Evolutionary conservation across 2,888 invertebrate species (phyloP).

Genomic region (Frankliniella fusca): DNA sequence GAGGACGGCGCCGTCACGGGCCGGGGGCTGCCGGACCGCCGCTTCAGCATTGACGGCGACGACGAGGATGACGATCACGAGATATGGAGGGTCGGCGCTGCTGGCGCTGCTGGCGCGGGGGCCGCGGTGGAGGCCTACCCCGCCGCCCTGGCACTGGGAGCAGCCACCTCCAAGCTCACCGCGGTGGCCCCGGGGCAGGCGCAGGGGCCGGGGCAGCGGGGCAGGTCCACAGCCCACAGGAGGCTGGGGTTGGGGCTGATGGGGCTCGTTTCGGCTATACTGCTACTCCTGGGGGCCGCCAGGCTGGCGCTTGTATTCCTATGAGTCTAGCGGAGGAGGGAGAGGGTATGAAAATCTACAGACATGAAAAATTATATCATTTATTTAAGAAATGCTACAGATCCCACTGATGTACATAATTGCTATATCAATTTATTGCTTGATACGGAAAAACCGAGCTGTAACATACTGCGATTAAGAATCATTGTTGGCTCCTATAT

Average conservation of each 20-base stretch:
- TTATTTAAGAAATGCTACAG: constrained; percentile 10
- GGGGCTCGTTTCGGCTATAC: neutral
- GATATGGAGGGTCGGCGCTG: neutral
- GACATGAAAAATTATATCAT: neutral
- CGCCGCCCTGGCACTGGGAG: too few species aligned
- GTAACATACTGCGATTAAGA: too few species aligned
- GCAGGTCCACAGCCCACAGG: neutral
- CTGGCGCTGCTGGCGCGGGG: neutral
- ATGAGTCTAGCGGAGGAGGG: neutral
- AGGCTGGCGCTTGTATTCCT: neutral
- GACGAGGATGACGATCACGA: neutral
- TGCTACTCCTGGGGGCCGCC: neutral
- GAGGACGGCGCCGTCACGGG: neutral
- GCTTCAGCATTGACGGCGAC: constrained; percentile 19
- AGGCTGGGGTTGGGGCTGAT: neutral
- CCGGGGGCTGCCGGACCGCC: neutral
- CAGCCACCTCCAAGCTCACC: neutral
- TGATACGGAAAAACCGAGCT: neutral
- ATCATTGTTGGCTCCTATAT: too few species aligned
- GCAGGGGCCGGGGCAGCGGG: neutral
- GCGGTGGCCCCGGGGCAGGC: neutral
- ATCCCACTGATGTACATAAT: neutral
- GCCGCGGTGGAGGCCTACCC: neutral
- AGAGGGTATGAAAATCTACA: neutral
- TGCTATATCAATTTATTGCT: neutral